These are phyloP conservation scores for Mesaphorura yosii DNA, from an alignment of 1,140 invertebrate genomes.

Conservation along the genomic window DNA sequence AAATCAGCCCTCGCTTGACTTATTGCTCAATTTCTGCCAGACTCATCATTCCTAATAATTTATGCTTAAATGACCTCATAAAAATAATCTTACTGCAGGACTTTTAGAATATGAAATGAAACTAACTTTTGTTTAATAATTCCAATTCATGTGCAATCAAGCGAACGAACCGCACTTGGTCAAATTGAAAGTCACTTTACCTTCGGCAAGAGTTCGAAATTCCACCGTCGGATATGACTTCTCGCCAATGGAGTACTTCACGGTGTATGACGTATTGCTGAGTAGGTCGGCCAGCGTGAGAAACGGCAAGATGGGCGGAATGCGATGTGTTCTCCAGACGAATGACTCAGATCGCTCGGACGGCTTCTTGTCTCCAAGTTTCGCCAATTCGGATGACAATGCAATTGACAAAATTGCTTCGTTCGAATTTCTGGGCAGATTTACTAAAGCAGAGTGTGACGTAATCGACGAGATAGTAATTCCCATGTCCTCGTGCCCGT, in stretches of 20 bases:
- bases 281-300: constrained; percentile 23
- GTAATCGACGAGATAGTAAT: constrained; percentile 28
- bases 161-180: not conserved
- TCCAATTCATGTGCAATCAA: not conserved
- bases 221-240: constrained; percentile 17
- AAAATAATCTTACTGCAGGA: not conserved
- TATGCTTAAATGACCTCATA: not conserved
- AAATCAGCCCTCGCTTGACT: too few relatives aligned
- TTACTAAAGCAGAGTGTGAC: constrained; percentile 29
- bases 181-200: constrained; percentile 1
- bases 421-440: constrained; percentile 29
- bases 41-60: not conserved
- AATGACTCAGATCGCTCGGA: not conserved
- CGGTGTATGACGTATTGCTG: constrained; percentile 31
- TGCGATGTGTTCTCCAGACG: constrained; percentile 27
- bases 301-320: constrained; percentile 26
- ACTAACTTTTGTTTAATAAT: not conserved
- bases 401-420: constrained; percentile 29
- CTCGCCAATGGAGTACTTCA: constrained; percentile 30
- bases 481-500: constrained; percentile 5
- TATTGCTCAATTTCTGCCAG: too few relatives aligned
- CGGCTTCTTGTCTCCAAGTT: constrained; percentile 7
- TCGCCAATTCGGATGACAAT: constrained; percentile 25
- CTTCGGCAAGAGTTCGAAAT: constrained; percentile 16
- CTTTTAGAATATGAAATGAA: not conserved